phyloP scores from a whole-genome alignment of 92 coral and sea anemone genomes.

The Palythoa caribaeorum region DNA sequence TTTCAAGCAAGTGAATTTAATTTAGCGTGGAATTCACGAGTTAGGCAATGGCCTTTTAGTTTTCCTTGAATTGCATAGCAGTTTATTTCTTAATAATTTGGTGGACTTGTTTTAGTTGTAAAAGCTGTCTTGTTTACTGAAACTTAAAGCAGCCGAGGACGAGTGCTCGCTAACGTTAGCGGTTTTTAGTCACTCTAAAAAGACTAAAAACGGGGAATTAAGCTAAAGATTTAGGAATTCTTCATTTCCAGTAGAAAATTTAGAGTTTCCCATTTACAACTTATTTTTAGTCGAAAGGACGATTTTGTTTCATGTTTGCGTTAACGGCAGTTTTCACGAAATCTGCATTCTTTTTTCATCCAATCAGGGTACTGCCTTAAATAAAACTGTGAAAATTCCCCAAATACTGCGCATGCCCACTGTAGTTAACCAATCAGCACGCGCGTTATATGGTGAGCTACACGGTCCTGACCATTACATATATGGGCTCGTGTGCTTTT shows the following conservation, averaged over 20 bases:
- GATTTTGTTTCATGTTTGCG: background rate
- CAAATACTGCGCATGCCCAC: background rate
- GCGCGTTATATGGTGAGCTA: background rate
- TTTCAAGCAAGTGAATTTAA: too few species aligned
- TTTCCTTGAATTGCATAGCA: too few species aligned
- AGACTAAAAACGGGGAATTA: too few species aligned
- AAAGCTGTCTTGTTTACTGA: constrained; percentile 1
- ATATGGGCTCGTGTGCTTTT: too few species aligned
- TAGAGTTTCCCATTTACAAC: background rate
- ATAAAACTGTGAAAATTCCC: background rate
- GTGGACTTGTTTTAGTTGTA: constrained; percentile 22
- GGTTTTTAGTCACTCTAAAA: background rate
- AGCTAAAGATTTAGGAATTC: too few species aligned
- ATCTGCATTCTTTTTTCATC: background rate
- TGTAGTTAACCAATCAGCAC: background rate
- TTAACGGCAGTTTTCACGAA: background rate
- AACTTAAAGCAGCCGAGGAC: background rate
- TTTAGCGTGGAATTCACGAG: too few species aligned
- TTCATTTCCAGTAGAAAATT: too few species aligned
- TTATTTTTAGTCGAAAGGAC: background rate
- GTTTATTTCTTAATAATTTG: too few species aligned
- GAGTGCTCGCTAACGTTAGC: background rate
- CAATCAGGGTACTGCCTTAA: background rate
- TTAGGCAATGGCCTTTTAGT: too few species aligned
- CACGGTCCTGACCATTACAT: too few species aligned